Evolutionary conservation across 2,888 invertebrate species (phyloP), one percentile per base, ranked within the genome.

Genomic region (Rhingia campestris): DNA sequence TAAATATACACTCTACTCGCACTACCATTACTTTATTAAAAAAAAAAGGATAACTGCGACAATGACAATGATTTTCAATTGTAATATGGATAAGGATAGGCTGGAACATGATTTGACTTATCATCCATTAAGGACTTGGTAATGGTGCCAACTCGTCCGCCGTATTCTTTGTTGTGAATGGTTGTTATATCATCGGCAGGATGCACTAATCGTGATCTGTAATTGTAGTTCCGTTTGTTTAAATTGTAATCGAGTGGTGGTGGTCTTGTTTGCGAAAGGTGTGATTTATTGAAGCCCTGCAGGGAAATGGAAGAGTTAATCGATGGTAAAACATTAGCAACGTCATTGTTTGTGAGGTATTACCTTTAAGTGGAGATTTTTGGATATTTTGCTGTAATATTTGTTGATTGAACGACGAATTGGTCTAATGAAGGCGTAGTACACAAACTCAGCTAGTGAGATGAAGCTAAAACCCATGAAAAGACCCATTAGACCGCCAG

Each of bases 381-480:
- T 7, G 32, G 33, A 7, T 10, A 41, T 47, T 30, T 6, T 6
- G 14, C 10, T 37, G 0, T 33, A 10, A 0, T 39, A 39, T 22
- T 49, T 35, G 3, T 33, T 39, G 37, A 73, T 6, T 3, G 69
- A 45, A 51, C 59, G 87, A 39, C 88, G 88, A 87, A 94, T 90
- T 32, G 94, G 92, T 84, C 94, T 93, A 47, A 96, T 90, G 1
- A 94, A 93, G 41, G 94, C 87, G 88, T 94, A 96, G 90, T 96
- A 96, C 3, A 95, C 73, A 5, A 96, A 92, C 91, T 96, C 96
- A 56, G 96, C 94, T 0, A 94, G 92, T 86, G 96, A 96, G 88
- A 96, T 93, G 88, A 96, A 94, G 88, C 96, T 96, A 90, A 97
- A 96, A 4, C 96, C 96, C 93, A 96, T 93, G 89, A 96, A 96